phyloP scores from a whole-genome alignment of 2,113 vertebrate species.

The Cottus gobio region DNA sequence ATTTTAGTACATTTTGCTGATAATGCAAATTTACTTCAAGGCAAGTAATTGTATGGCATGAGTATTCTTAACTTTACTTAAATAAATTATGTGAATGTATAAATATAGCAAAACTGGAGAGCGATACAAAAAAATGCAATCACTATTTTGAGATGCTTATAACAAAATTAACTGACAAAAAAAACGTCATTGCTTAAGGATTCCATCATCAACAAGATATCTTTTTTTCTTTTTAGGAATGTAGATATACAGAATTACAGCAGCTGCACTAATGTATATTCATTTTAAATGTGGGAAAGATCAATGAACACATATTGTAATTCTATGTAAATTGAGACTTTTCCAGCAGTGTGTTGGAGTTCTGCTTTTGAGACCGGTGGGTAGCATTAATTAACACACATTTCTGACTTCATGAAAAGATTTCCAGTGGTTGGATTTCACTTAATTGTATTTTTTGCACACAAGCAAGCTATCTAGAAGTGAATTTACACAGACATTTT shows the following conservation, averaged over 20 bases:
- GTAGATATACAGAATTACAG: neutral
- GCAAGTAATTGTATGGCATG: too few relatives aligned
- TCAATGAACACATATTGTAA: neutral
- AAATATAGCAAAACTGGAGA: neutral
- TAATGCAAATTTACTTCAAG: too few relatives aligned
- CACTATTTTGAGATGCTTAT: neutral
- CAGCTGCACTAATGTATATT: neutral
- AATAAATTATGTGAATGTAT: neutral
- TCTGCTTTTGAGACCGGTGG: neutral
- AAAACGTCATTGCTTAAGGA: neutral
- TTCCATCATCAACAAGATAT: neutral
- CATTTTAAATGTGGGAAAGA: neutral
- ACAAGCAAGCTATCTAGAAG: neutral
- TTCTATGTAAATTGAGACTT: neutral
- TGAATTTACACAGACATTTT: neutral
- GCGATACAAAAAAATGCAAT: neutral
- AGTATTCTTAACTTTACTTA: too few relatives aligned
- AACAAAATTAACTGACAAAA: neutral
- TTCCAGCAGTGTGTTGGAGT: neutral
- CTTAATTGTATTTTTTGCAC: neutral
- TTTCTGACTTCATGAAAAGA: neutral
- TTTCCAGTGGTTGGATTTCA: neutral
- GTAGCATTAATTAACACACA: neutral
- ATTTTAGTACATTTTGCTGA: too few relatives aligned
- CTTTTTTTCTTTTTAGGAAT: neutral